Conservation (phyloP, 2,113 vertebrate genomes). For the Cavia aperea region DNA sequence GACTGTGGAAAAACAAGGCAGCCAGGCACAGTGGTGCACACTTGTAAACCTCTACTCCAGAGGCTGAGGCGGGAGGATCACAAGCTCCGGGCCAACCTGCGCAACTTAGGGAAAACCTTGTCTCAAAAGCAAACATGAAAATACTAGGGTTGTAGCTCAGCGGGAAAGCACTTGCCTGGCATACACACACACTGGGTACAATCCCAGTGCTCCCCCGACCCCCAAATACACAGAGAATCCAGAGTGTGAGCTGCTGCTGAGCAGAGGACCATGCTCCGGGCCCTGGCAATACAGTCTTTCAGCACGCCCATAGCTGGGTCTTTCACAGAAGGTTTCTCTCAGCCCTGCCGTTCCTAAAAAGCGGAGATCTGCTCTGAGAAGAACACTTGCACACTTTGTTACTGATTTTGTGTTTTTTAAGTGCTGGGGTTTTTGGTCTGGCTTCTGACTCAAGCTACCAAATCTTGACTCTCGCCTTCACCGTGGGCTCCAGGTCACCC, state of each 20-base stretch:
- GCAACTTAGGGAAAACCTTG: neutral
- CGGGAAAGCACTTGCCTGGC: neutral
- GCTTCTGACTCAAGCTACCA: neutral
- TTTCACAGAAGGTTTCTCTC: neutral
- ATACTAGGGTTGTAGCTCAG: neutral
- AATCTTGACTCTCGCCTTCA: neutral
- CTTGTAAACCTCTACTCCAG: neutral
- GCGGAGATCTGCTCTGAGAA: neutral
- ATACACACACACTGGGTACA: neutral
- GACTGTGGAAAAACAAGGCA: neutral
- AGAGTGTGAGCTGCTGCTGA: neutral
- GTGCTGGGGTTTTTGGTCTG: neutral
- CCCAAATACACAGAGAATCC: neutral
- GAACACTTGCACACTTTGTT: neutral
- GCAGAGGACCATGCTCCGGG: neutral
- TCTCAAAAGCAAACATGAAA: neutral
- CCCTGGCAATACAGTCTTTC: neutral
- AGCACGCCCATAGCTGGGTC: neutral
- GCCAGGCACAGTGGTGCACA: neutral
- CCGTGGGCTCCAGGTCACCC: neutral
- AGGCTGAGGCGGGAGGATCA: neutral
- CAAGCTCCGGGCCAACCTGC: neutral
- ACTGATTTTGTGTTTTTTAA: neutral
- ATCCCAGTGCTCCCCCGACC: neutral
- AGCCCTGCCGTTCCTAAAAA: neutral